phyloP scores from a whole-genome alignment of 2,113 vertebrate genomes.

The Podarcis muralis region DNA sequence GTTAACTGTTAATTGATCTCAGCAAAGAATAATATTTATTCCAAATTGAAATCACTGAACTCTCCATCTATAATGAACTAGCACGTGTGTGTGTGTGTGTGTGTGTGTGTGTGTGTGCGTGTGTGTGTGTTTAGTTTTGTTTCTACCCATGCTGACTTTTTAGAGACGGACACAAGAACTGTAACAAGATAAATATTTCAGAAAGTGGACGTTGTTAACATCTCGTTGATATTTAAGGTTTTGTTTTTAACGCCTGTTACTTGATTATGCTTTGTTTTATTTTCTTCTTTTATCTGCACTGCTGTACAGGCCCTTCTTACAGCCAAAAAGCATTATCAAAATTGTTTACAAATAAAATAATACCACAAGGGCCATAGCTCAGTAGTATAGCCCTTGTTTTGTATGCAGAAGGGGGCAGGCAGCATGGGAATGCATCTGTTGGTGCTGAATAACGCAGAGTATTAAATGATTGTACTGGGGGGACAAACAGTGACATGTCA shows the following conservation, averaged over 20 bases:
- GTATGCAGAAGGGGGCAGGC: background rate
- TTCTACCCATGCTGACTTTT: background rate
- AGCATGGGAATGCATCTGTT: background rate
- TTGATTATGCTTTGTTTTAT: too few species aligned
- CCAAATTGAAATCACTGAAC: background rate
- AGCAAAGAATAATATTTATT: background rate
- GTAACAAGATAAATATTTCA: background rate
- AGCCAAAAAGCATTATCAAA: too few species aligned
- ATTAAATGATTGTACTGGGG: background rate
- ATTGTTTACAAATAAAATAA: too few species aligned
- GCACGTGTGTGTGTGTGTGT: background rate
- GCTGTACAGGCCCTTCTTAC: too few species aligned
- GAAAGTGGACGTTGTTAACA: background rate
- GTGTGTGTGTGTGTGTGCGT: too few species aligned
- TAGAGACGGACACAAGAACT: background rate
- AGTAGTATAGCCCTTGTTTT: background rate
- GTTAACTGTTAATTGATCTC: background rate
- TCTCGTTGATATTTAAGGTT: too few species aligned
- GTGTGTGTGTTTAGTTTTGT: background rate
- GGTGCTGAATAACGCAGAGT: background rate
- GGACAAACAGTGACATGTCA: background rate
- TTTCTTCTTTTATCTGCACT: too few species aligned
- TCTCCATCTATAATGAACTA: background rate
- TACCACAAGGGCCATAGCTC: too few species aligned
- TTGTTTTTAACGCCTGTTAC: too few species aligned